These are phyloP conservation scores for Ligdia adustata DNA, from an alignment of 2,888 invertebrate genomes.

Conservation along the genomic window DNA sequence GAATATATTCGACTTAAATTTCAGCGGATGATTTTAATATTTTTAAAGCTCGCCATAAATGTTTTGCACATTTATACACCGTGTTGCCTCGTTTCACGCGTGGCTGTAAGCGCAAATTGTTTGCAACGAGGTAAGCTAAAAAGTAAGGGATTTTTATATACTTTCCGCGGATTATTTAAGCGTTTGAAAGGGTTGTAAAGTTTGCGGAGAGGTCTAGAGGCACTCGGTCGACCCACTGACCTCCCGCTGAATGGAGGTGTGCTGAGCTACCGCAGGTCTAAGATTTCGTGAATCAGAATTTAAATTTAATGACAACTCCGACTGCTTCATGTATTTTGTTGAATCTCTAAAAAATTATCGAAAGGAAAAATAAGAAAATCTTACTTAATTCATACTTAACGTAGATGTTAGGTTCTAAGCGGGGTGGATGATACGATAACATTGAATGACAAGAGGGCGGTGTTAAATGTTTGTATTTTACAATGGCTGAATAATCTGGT, in stretches of 20 bases:
- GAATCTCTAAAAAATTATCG: too few species aligned
- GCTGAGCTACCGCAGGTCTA: slow-evolving; percentile 26
- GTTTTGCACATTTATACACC: not conserved
- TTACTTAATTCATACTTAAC: too few species aligned
- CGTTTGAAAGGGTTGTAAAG: slow-evolving; percentile 35
- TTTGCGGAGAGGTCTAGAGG: slow-evolving; percentile 38
- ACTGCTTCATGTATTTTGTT: too few species aligned
- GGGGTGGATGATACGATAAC: too few species aligned
- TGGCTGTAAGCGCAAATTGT: not conserved
- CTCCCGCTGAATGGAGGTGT: slow-evolving; percentile 37
- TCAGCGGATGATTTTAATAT: not conserved
- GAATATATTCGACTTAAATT: too few species aligned
- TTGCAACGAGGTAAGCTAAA: not conserved
- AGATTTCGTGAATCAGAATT: slow-evolving; percentile 17
- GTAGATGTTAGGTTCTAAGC: too few species aligned
- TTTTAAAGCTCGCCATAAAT: not conserved
- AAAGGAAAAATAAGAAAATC: too few species aligned
- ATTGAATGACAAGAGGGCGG: too few species aligned
- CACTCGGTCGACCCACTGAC: slow-evolving; percentile 50
- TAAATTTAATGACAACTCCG: slow-evolving; percentile 16
- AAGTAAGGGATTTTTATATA: slow-evolving; percentile 8
- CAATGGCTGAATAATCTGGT: too few species aligned
- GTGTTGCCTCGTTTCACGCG: not conserved
- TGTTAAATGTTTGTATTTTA: too few species aligned
- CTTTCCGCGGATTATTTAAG: slow-evolving; percentile 25